Percentiles rank a stretch among this genome's conserved stretches.
phyloP scores from a whole-genome alignment of 2,888 invertebrate species.

The Tipula helvola region DNA sequence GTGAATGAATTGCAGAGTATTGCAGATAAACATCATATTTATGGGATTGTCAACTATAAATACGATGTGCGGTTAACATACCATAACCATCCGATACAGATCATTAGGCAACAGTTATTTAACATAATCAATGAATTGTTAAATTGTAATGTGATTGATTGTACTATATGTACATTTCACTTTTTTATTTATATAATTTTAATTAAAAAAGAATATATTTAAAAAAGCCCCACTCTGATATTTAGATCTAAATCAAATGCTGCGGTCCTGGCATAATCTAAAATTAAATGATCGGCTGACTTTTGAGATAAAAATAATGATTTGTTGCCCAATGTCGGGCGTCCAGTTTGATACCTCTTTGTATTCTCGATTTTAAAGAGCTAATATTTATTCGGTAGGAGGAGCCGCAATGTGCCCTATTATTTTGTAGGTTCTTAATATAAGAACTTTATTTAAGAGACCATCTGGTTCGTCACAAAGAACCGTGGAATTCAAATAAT shows the following conservation, averaged over 20 bases:
- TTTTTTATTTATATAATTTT: not conserved
- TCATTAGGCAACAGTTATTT: not conserved
- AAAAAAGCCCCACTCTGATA: not conserved
- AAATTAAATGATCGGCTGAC: too few species aligned
- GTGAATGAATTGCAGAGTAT: not conserved
- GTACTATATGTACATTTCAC: not conserved
- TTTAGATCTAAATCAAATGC: too few species aligned
- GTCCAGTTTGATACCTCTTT: not conserved
- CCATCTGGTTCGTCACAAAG: too few species aligned
- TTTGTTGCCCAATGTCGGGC: not conserved
- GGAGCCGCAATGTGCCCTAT: too few species aligned
- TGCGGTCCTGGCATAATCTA: too few species aligned
- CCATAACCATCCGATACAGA: not conserved
- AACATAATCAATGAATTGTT: not conserved
- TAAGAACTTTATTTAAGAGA: too few species aligned
- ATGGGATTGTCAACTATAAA: not conserved
- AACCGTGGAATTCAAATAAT: too few species aligned
- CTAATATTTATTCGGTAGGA: too few species aligned
- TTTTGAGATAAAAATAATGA: too few species aligned
- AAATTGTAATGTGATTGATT: not conserved
- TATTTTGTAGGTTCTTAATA: too few species aligned
- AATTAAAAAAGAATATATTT: not conserved
- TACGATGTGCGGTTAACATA: not conserved
- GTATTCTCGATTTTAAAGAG: too few species aligned
- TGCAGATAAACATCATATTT: not conserved